These are phyloP conservation scores for Halocynthia roretzi DNA, from an alignment of 23 tunicate species.

Conservation along the genomic window DNA sequence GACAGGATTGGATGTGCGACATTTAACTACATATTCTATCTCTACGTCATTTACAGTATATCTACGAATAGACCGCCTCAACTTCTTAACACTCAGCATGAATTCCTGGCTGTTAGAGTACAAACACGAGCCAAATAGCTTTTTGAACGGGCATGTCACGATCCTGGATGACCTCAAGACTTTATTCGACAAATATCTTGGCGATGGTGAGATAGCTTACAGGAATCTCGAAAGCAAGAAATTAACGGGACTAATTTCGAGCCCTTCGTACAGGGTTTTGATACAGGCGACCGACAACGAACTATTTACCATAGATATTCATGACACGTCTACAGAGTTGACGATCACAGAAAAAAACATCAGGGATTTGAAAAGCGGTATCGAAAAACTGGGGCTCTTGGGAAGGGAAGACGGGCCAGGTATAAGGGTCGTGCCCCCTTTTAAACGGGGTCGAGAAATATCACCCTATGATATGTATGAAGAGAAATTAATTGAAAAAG, in stretches of 20 bases:
- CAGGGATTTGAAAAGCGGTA: neutral
- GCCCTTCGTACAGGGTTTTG: neutral
- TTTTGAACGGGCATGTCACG: neutral
- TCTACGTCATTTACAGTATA: no score
- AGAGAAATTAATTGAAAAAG: conserved; percentile 44
- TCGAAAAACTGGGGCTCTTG: no score
- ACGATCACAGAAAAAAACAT: neutral
- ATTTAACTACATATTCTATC: no score
- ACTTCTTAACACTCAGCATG: neutral
- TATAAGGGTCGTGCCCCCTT: neutral
- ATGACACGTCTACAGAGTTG: neutral
- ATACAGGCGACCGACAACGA: neutral
- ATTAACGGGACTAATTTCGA: neutral
- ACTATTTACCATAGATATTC: no score
- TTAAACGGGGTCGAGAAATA: conserved; percentile 51
- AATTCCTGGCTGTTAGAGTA: conserved; percentile 1
- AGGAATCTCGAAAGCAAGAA: neutral
- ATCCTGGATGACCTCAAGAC: neutral
- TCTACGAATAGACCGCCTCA: no score
- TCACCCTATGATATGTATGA: conserved; percentile 25
- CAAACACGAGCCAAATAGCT: neutral
- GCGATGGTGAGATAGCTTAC: neutral
- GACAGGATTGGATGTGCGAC: no score
- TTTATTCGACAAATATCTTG: neutral
- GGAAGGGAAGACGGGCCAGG: neutral